A percentile compares a stretch with the other conserved stretches of the same genome.
Evolutionary conservation across 2,888 invertebrate species (phyloP).

Genomic region (Drosophila formosana): DNA sequence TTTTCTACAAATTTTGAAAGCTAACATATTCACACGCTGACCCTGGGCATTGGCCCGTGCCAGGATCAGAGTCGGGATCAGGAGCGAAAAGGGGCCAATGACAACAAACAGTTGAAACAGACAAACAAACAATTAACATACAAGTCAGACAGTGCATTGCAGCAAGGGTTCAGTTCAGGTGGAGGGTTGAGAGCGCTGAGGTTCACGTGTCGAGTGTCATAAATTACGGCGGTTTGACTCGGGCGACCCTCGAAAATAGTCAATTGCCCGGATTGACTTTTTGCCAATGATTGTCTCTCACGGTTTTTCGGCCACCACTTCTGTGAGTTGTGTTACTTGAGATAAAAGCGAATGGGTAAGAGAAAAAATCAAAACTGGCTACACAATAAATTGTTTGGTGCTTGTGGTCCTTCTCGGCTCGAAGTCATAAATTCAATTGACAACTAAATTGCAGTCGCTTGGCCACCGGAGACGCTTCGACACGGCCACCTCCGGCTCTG

Average conservation of each 20-base stretch:
- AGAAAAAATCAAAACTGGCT: slow-evolving; percentile 24
- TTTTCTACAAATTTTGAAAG: slow-evolving; percentile 56
- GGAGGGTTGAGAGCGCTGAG: slow-evolving; percentile 26
- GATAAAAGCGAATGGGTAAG: slow-evolving; percentile 38
- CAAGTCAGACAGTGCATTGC: slow-evolving; percentile 30
- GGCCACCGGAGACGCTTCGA: slow-evolving; percentile 84
- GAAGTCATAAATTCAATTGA: slow-evolving; percentile 83
- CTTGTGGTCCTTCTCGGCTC: slow-evolving; percentile 38
- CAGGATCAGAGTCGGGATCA: slow-evolving; percentile 34
- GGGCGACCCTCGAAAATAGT: slow-evolving; percentile 61
- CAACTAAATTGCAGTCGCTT: slow-evolving; percentile 82
- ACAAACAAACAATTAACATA: slow-evolving; percentile 85
- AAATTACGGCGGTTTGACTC: slow-evolving; percentile 80
- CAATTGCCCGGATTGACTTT: slow-evolving; percentile 80
- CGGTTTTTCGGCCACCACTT: slow-evolving; percentile 13
- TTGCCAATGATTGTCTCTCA: slow-evolving; percentile 40
- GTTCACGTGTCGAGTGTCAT: slow-evolving; percentile 77
- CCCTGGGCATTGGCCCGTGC: slow-evolving; percentile 55
- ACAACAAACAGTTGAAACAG: slow-evolving; percentile 78
- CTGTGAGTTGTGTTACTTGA: slow-evolving; percentile 68
- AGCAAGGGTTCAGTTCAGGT: slow-evolving; percentile 37
- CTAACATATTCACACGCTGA: slow-evolving; percentile 74
- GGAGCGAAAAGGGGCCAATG: slow-evolving; percentile 74
- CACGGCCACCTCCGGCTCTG: slow-evolving; percentile 81
- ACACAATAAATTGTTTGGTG: slow-evolving; percentile 54